Percentiles rank a stretch among this genome's conserved stretches.
Evolutionary conservation across 2,888 invertebrate species (phyloP).

Genomic region (Chloroclysta siterata): DNA sequence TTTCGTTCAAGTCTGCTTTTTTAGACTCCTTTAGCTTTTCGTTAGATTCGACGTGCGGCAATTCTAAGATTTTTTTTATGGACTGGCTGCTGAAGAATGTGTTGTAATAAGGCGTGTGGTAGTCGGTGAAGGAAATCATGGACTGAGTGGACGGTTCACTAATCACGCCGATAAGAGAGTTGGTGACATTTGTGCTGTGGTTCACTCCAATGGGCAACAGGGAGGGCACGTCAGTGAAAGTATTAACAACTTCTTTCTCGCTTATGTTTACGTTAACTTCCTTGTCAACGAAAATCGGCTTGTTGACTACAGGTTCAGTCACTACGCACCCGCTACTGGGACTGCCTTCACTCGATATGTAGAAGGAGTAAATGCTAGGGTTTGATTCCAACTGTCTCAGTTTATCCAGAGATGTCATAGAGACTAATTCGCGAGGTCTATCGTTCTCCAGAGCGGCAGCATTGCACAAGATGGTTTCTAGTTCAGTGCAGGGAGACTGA

Average conservation of each 20-base stretch:
- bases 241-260: slow-evolving; percentile 49
- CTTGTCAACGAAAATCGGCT: slow-evolving; percentile 56
- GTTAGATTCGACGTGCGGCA: slow-evolving; percentile 39
- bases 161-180: slow-evolving; percentile 52
- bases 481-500: slow-evolving; percentile 41
- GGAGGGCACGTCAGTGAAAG: slow-evolving; percentile 61
- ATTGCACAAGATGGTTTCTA: slow-evolving; percentile 55
- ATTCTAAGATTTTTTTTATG: slow-evolving; percentile 42
- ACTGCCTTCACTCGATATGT: slow-evolving; percentile 48
- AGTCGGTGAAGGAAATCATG: slow-evolving; percentile 50
- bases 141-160: slow-evolving; percentile 58
- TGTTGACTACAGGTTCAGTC: slow-evolving; percentile 19
- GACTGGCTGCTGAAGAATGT: slow-evolving; percentile 35
- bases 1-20: slow-evolving; percentile 33
- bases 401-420: slow-evolving; percentile 59
- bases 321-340: slow-evolving; percentile 11
- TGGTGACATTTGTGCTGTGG: slow-evolving; percentile 52
- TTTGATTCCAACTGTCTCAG: slow-evolving; percentile 57
- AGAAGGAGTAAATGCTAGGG: slow-evolving; percentile 56
- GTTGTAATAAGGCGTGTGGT: slow-evolving; percentile 44
- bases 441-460: slow-evolving; percentile 43
- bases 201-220: slow-evolving; percentile 47
- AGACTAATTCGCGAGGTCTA: slow-evolving; percentile 49
- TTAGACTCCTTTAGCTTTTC: slow-evolving; percentile 29
- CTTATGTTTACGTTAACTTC: slow-evolving; percentile 57